Evolutionary conservation across 2,888 invertebrate species (phyloP), one percentile per base, ranked within the genome.

Genomic region (Tetragonisca angustula): DNA sequence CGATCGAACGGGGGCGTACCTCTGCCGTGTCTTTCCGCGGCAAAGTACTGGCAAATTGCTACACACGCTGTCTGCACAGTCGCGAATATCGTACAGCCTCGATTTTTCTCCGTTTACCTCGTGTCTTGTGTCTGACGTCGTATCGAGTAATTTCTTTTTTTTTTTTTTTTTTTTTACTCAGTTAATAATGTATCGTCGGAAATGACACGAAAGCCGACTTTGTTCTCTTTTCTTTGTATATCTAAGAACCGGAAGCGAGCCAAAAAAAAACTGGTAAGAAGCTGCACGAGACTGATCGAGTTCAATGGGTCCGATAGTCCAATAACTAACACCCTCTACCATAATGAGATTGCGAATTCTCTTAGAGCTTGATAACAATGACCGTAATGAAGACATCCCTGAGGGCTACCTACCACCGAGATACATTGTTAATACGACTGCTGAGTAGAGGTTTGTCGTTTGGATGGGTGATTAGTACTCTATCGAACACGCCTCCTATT

Each of bases 381-480:
- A 54, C 76, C 85, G n/a, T 83, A 87, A 87, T 69, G 83, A 88
- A 82, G 75, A 76, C 52, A 77, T 79, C 85, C 85, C 87, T 43
- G 68, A 83, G 84, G 79, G 56, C 71, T 76, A 83, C 78, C 80
- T 71, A 62, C 79, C 64, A 59, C 69, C 32, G 79, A 82, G 76
- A 83, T 83, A 74, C 68, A 81, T 79, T 84, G 85, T 89, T 88
- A 88, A 87, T 85, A 67, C 82, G 79, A 83, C 72, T 82, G 84
- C 77, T 80, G 84, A 82, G 84, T 69, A 80, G 71, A 87, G 82
- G 65, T 85, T 81, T 83, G 78, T 86, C 83, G 86, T 89, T 92
- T 91, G 88, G 91, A 91, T 91, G 89, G 91, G 90, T 91, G 91
- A 93, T 92, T 93, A 93, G 92, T 85, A 88, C 89, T 86, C 87